phyloP scores from a whole-genome alignment of 2,113 vertebrate genomes.

The Acrocephalus kingi region DNA sequence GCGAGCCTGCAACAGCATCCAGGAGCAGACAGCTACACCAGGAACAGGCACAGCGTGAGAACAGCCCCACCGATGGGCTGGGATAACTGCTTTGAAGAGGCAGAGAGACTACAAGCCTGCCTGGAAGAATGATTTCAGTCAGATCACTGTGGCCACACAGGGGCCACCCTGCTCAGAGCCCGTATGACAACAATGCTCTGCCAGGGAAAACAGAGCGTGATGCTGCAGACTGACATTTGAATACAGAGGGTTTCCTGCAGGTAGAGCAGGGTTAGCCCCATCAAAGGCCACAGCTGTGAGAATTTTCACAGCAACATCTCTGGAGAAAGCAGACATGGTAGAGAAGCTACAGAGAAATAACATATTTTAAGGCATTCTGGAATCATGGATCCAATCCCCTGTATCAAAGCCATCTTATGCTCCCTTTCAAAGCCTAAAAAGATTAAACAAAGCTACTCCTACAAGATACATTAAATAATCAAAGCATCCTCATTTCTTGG shows the following conservation, averaged over 20 bases:
- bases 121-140: background rate
- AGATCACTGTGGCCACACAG: background rate
- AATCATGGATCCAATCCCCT: background rate
- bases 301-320: background rate
- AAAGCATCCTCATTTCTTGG: background rate
- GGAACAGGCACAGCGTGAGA: background rate
- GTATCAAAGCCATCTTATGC: background rate
- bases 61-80: background rate
- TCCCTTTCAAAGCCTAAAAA: background rate
- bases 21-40: background rate
- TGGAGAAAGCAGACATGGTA: background rate
- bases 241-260: background rate
- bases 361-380: background rate
- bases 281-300: background rate
- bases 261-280: background rate
- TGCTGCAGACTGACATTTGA: background rate
- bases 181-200: background rate
- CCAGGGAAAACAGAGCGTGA: accelerated
- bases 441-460: background rate
- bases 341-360: background rate
- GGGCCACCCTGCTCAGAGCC: background rate
- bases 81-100: background rate
- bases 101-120: background rate
- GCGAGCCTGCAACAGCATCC: background rate
- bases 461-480: background rate